These are phyloP conservation scores for Athene cunicularia DNA, from an alignment of 2,113 vertebrate species.

Conservation along the genomic window DNA sequence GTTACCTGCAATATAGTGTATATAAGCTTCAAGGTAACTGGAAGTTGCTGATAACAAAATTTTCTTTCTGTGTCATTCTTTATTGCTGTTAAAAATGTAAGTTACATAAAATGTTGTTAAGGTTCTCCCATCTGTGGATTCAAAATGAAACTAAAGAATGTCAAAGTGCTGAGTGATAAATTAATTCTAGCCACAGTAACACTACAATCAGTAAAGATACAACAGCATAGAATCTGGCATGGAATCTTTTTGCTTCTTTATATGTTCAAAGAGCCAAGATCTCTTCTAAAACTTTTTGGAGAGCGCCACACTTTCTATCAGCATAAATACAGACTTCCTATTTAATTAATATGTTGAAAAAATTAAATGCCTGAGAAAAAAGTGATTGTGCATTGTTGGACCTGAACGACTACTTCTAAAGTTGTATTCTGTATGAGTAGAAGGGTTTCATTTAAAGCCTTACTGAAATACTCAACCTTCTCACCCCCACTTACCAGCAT, in stretches of 20 bases:
- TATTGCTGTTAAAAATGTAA: constrained; percentile 77
- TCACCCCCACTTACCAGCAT: constrained; percentile 77
- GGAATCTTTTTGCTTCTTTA: background rate
- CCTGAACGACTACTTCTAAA: background rate
- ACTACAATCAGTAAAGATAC: background rate
- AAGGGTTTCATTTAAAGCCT: background rate
- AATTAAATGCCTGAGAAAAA: background rate
- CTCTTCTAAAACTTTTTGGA: background rate
- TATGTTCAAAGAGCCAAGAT: background rate
- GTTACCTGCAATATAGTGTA: constrained; percentile 96
- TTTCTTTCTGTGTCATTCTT: constrained; percentile 93
- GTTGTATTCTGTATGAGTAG: background rate
- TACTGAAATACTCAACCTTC: background rate
- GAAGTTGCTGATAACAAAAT: constrained; percentile 95
- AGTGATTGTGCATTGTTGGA: background rate
- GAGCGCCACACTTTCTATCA: background rate
- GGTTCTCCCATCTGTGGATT: background rate
- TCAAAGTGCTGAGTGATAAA: background rate
- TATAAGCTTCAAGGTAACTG: constrained; percentile 92
- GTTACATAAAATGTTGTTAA: constrained; percentile 18
- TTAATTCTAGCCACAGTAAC: background rate
- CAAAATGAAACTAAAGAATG: background rate
- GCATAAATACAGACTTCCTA: background rate
- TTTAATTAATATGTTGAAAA: background rate
- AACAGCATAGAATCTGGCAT: background rate